These are phyloP conservation scores for Thamnaconus septentrionalis DNA, from an alignment of 2,113 vertebrate species.

Conservation along the genomic window DNA sequence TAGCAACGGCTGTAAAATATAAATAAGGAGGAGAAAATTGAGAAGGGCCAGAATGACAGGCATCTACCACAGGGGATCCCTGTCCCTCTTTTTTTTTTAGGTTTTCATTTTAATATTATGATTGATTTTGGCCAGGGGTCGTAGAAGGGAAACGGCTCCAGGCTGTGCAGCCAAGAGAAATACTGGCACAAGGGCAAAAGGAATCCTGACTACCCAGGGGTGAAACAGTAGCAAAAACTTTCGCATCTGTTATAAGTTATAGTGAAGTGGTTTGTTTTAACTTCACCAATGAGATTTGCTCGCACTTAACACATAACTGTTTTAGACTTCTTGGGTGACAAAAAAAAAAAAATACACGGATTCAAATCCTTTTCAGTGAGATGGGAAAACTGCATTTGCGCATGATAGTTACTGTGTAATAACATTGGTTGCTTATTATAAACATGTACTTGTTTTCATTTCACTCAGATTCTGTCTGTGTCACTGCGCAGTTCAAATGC, in stretches of 20 bases:
- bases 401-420: conserved; percentile 1
- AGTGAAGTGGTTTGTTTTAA: background rate
- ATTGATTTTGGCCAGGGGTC: conserved; percentile 76
- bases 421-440: background rate
- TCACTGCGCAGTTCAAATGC: no score
- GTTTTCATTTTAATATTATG: conserved; percentile 43
- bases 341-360: background rate
- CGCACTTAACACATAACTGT: no score
- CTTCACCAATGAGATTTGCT: no score
- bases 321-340: no score
- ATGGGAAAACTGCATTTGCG: background rate
- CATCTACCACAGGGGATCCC: conserved; percentile 48
- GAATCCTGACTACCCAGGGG: conserved; percentile 61
- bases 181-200: conserved; percentile 61
- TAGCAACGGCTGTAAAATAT: background rate
- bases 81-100: conserved; percentile 36
- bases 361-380: conserved; percentile 3
- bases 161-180: conserved; percentile 67
- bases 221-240: conserved; percentile 56
- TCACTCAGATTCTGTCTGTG: no score
- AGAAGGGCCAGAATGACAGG: conserved; percentile 20
- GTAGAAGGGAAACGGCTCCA: conserved; percentile 61
- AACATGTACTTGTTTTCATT: background rate
- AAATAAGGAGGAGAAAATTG: conserved; percentile 11
- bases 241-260: conserved; percentile 24